A percentile compares a stretch with the other conserved stretches of the same genome.
Conservation (phyloP, 1,140 invertebrate species). For the Leucophenga varia region DNA sequence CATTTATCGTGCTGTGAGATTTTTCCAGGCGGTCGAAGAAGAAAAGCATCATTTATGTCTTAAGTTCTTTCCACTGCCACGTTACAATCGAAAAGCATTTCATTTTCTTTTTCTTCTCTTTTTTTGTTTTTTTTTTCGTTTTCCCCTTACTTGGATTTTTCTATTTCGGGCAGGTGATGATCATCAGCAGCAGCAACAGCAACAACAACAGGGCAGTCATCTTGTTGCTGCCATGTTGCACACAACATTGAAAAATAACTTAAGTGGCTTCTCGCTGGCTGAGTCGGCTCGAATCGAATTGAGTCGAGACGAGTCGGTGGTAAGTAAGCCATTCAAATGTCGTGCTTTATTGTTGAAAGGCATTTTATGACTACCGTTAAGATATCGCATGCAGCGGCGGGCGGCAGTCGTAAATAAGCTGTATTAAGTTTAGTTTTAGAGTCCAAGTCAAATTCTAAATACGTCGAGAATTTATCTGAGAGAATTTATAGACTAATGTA, state of each 20-base stretch:
- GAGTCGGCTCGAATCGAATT: background rate
- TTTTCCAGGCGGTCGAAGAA: too few species aligned
- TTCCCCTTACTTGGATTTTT: background rate
- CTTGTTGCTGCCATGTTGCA: conserved; percentile 13
- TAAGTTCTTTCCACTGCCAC: too few species aligned
- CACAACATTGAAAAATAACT: conserved; percentile 25
- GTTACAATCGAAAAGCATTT: too few species aligned
- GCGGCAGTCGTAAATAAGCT: conserved; percentile 30
- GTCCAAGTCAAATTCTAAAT: too few species aligned
- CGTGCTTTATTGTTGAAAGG: conserved; percentile 32
- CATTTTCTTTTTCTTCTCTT: background rate
- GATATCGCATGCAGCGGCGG: conserved; percentile 8
- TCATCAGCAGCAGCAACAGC: conserved; percentile 1
- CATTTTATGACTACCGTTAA: conserved; percentile 47
- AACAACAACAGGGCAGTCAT: background rate
- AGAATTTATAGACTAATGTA: too few species aligned
- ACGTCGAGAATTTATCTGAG: too few species aligned
- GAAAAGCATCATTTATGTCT: too few species aligned
- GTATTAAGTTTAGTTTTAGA: too few species aligned
- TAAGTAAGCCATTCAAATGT: conserved; percentile 3
- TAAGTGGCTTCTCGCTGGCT: conserved; percentile 21
- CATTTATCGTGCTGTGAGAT: too few species aligned
- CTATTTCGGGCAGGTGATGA: too few species aligned
- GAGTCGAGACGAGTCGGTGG: too few species aligned
- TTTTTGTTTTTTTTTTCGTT: conserved; percentile 17